phyloP scores from a whole-genome alignment of 2,888 invertebrate species.

The Drosophila multiciliata region DNA sequence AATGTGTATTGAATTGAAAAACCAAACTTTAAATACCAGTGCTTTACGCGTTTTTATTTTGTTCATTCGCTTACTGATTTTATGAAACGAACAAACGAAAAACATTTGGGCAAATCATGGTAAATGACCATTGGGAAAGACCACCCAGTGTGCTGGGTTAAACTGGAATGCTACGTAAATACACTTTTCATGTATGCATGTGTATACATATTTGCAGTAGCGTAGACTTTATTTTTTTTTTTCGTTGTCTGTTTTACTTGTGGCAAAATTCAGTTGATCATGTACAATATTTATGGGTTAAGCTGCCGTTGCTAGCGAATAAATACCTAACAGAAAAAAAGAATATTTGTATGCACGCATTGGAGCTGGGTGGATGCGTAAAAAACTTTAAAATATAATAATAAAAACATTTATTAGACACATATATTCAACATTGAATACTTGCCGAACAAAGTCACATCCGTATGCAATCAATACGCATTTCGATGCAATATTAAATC shows the following conservation, averaged over 20 bases:
- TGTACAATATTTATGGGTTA: slow-evolving; percentile 5
- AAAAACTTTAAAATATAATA: slow-evolving; percentile 5
- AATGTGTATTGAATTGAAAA: slow-evolving; percentile 11
- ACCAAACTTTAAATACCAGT: slow-evolving; percentile 27
- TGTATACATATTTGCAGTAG: slow-evolving; percentile 31
- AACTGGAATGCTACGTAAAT: slow-evolving; percentile 22
- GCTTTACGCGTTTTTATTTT: slow-evolving; percentile 36
- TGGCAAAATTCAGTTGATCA: slow-evolving; percentile 2
- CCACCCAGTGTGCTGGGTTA: slow-evolving; percentile 10
- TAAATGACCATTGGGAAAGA: slow-evolving; percentile 39
- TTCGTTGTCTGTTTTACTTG: slow-evolving; percentile 4
- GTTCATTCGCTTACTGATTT: slow-evolving; percentile 37
- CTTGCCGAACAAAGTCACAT: slow-evolving; percentile 27
- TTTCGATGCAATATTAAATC: slow-evolving; percentile 25
- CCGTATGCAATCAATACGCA: slow-evolving; percentile 26
- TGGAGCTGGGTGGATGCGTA: background rate
- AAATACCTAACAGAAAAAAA: background rate
- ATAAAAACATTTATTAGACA: slow-evolving; percentile 1
- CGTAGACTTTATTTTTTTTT: slow-evolving; percentile 8
- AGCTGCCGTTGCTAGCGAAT: background rate
- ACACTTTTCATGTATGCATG: slow-evolving; percentile 8
- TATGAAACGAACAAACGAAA: slow-evolving; percentile 32
- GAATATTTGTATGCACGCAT: background rate
- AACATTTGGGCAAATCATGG: slow-evolving; percentile 48
- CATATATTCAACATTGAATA: slow-evolving; percentile 16